These are phyloP conservation scores for Nebria brevicollis DNA, from an alignment of 2,888 invertebrate species.

Conservation along the genomic window DNA sequence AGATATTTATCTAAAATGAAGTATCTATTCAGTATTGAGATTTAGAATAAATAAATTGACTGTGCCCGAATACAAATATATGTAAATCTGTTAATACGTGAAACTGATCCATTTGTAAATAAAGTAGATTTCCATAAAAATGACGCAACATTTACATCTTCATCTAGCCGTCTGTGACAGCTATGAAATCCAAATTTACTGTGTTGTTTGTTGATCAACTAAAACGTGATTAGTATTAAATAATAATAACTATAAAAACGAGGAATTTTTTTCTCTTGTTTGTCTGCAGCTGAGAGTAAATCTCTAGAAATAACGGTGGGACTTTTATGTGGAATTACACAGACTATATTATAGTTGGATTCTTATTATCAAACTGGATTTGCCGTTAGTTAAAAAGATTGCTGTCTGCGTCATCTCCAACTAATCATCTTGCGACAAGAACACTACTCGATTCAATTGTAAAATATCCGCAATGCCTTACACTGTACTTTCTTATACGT, in stretches of 20 bases:
- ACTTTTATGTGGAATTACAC: neutral
- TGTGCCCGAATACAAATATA: neutral
- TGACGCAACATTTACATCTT: neutral
- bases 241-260: neutral
- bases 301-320: neutral
- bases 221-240: neutral
- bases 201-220: neutral
- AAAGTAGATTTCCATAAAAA: neutral
- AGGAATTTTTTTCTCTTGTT: neutral
- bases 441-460: neutral
- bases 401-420: neutral
- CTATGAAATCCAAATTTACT: neutral
- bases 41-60: neutral
- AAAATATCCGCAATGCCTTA: neutral
- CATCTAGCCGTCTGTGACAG: neutral
- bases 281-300: slow-evolving; percentile 1
- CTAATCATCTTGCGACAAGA: neutral
- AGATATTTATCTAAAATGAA: too few relatives aligned
- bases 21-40: neutral
- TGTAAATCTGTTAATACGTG: neutral
- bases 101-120: neutral
- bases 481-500: too few relatives aligned
- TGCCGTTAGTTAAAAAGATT: neutral
- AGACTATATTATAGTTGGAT: neutral
- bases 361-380: neutral